These are phyloP conservation scores for Spisula subtruncata DNA, from an alignment of 2,888 invertebrate species.

Conservation along the genomic window DNA sequence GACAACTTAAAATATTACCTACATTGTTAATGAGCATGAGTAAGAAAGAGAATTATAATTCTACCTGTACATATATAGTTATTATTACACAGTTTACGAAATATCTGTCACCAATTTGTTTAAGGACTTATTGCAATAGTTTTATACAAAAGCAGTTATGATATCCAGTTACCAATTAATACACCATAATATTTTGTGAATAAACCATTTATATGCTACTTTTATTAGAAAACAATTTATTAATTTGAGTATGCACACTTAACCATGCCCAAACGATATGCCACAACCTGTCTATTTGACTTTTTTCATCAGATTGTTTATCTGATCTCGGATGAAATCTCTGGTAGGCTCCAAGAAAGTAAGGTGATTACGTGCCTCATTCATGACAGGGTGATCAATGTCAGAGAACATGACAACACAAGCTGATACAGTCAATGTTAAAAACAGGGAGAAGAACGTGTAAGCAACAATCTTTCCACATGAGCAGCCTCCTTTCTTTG, in stretches of 20 bases:
- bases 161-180: constrained; percentile 9
- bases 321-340: constrained; percentile 76
- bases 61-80: background rate
- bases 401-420: constrained; percentile 80
- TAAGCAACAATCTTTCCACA: constrained; percentile 75
- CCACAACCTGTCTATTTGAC: constrained; percentile 32
- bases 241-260: constrained; percentile 19
- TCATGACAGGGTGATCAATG: constrained; percentile 79
- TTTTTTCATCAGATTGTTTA: constrained; percentile 53
- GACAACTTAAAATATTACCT: constrained; percentile 8
- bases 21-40: background rate
- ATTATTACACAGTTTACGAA: background rate
- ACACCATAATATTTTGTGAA: constrained; percentile 4
- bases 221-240: constrained; percentile 11
- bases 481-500: constrained; percentile 62
- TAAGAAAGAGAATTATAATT: background rate
- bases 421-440: constrained; percentile 77
- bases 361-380: constrained; percentile 75
- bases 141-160: background rate
- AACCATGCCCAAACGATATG: background rate
- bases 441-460: constrained; percentile 76
- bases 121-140: background rate
- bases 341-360: constrained; percentile 80
- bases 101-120: constrained; percentile 9
- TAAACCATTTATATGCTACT: background rate